phyloP scores from a whole-genome alignment of 2,797 vertebrate species.

The Micromesistius poutassou region DNA sequence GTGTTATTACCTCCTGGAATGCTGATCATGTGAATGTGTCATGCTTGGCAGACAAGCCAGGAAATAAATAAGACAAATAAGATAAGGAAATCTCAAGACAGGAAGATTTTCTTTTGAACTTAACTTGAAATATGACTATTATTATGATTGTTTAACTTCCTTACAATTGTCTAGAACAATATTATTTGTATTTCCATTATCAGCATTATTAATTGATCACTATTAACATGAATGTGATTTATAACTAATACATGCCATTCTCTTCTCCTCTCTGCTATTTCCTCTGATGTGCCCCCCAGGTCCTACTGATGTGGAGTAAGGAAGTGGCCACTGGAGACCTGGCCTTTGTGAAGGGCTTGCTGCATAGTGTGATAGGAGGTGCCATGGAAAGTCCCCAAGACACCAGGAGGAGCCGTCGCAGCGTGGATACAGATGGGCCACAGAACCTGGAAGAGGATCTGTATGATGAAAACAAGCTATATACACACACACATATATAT shows the following conservation, averaged over 20 bases:
- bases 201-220: neutral
- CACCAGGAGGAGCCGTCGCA: conserved; percentile 29
- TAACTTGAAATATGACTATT: no score
- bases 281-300: conserved; percentile 40
- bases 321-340: conserved; percentile 59
- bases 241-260: neutral
- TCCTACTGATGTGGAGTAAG: conserved; percentile 63
- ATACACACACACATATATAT: neutral
- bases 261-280: neutral
- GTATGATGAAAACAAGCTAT: conserved; percentile 49
- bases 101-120: no score
- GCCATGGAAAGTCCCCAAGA: conserved; percentile 14
- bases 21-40: no score
- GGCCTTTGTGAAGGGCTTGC: conserved; percentile 49
- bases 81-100: neutral
- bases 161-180: neutral
- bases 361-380: conserved; percentile 52
- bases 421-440: conserved; percentile 41
- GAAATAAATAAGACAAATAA: no score
- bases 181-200: neutral
- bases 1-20: no score
- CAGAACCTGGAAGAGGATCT: conserved; percentile 63
- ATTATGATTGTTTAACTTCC: neutral
- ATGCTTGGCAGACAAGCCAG: no score
- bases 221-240: neutral